Base-by-base conservation (phyloP, 2,888 invertebrate species). In the Drosophila heteroneura region DNA sequence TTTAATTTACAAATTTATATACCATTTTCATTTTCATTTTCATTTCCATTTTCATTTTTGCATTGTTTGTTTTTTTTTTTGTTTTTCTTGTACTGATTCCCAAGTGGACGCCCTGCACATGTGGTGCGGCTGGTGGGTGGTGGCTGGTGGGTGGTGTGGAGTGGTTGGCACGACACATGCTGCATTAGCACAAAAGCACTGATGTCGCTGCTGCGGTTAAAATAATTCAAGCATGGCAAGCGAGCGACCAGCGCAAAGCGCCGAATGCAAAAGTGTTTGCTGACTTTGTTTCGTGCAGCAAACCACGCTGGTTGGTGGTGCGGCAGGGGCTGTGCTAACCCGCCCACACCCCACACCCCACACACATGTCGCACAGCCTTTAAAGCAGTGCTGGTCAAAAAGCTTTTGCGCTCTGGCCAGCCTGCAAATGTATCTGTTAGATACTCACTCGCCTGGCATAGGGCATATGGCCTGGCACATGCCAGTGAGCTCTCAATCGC, bases 1-100 rank as follows among this genome's bases (percentile, higher is more conserved):
- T 82, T 76, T 72, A 80, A 76, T 82, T 85, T 60, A 72, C 44
- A 75, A 82, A 84, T 89, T 87, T 75, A 82, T 82, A 79, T 89
- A 82, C 73, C 87, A 89, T 89, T 85, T 83, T 76, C 79, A 81
- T 85, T 80, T 76, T 56, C 56, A 70, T 76, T 56, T 60, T 63
- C 56, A 81, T 85, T 80, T 76, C 60, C 56, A 70, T 76, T 56
- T 60, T 63, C 56, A 70, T 76, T 56, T 61, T 61, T 22, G 44
- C 22, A 35, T 35, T 60, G 33, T 28, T 60, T 49, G 16, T 60
- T 52, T 33, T 12, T 33, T 33, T 35, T 4, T 14, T 47, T 69
- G 41, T 65, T 66, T 54, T 66, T 60, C 63, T 68, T 67, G 61
- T 68, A 74, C 69, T 63, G 67, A 68, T 61, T 76, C 78, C 89